Conservation (phyloP, 2,113 vertebrate genomes). For the Periophthalmus modestus region DNA sequence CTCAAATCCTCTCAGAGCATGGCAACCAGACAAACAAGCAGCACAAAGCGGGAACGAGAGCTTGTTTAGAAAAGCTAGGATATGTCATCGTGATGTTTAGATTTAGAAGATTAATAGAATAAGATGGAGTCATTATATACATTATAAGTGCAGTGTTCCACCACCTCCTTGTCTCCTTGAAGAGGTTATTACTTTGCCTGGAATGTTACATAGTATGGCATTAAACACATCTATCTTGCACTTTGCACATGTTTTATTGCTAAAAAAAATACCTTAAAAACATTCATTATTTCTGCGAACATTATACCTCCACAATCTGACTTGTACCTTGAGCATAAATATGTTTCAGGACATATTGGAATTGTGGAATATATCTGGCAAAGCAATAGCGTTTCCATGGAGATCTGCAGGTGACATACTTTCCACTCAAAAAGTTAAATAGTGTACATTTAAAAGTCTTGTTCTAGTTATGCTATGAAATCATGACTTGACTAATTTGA, state of each 20-base stretch:
- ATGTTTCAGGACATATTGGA: neutral
- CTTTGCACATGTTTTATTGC: too few relatives aligned
- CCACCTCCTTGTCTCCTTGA: too few relatives aligned
- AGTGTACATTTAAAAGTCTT: neutral
- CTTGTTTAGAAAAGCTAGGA: conserved; percentile 10
- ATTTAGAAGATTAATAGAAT: neutral
- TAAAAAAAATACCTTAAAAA: too few relatives aligned
- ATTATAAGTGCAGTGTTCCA: neutral
- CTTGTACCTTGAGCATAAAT: neutral
- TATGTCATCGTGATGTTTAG: neutral
- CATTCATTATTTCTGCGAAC: too few relatives aligned
- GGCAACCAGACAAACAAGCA: neutral
- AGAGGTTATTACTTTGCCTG: too few relatives aligned
- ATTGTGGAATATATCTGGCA: neutral
- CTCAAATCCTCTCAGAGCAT: neutral
- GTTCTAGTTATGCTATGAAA: neutral
- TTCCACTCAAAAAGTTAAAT: neutral
- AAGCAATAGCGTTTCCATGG: neutral
- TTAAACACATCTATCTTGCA: too few relatives aligned
- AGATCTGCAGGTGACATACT: neutral
- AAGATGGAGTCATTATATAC: neutral
- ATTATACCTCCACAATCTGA: neutral
- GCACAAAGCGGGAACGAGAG: conserved; percentile 1
- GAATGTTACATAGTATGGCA: too few relatives aligned
- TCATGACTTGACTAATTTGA: neutral